Conservation (phyloP, 2,888 invertebrate species). For the Girardia tigrina region DNA sequence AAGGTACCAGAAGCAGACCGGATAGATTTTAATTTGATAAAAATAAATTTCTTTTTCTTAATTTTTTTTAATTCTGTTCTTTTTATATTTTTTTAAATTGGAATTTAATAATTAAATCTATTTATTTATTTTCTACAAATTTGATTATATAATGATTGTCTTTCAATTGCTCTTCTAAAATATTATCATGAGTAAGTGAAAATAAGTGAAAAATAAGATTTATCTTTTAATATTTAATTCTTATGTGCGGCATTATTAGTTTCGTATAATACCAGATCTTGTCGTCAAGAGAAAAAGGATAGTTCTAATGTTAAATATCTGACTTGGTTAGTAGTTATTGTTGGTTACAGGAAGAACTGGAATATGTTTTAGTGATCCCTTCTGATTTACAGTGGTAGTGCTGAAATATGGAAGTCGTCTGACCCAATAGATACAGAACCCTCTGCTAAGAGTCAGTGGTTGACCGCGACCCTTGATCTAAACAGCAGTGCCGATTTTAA, state of each 20-base stretch:
- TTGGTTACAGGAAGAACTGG: neutral
- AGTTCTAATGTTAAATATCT: slow-evolving; percentile 16
- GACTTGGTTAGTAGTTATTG: neutral
- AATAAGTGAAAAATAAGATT: no score
- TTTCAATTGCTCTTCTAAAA: no score
- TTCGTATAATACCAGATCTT: neutral
- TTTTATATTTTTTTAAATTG: neutral
- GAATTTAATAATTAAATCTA: neutral
- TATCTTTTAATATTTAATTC: neutral
- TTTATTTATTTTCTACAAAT: no score
- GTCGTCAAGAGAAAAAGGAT: neutral
- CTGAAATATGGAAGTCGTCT: neutral
- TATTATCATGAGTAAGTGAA: no score
- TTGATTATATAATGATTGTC: no score
- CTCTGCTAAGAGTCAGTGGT: neutral
- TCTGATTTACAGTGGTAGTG: neutral
- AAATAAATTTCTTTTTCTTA: neutral
- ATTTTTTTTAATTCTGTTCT: neutral
- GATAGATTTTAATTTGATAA: slow-evolving; percentile 25
- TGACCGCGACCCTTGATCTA: neutral
- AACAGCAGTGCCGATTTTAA: neutral
- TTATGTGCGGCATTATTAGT: neutral
- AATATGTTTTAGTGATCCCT: no score
- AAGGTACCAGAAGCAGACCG: slow-evolving; percentile 35
- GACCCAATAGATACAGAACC: neutral